These are phyloP conservation scores for Poeciliopsis turneri DNA, from an alignment of 2,797 vertebrate species.

Conservation along the genomic window DNA sequence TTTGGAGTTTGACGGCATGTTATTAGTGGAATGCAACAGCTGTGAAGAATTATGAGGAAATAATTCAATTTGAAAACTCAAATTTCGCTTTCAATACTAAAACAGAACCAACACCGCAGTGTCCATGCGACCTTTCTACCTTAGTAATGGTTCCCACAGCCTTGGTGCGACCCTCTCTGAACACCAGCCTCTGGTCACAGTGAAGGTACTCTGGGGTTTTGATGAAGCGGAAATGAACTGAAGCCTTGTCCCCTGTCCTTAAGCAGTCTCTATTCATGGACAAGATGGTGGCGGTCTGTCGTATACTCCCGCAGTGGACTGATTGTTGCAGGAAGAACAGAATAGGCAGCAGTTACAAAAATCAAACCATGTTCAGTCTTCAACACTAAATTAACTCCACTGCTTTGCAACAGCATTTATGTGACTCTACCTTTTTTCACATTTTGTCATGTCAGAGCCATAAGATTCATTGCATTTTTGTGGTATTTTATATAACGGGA, in stretches of 20 bases:
- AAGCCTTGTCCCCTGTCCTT: slow-evolving; percentile 96
- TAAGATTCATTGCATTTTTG: background rate
- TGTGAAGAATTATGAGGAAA: slow-evolving; percentile 49
- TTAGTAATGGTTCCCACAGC: slow-evolving; percentile 98
- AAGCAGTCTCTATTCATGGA: slow-evolving; percentile 98
- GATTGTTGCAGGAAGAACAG: slow-evolving; percentile 6
- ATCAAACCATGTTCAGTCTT: background rate
- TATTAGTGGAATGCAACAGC: slow-evolving; percentile 97
- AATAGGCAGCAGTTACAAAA: background rate
- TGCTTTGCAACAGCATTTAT: background rate
- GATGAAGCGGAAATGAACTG: slow-evolving; percentile 98
- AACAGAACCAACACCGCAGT: background rate
- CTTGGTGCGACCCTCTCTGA: slow-evolving; percentile 96
- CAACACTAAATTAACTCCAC: background rate
- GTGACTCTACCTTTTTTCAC: no score
- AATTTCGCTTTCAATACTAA: background rate
- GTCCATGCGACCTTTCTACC: slow-evolving; percentile 72
- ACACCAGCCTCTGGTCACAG: slow-evolving; percentile 94
- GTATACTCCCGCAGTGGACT: slow-evolving; percentile 93
- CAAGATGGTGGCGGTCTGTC: slow-evolving; percentile 97
- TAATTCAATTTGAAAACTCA: background rate
- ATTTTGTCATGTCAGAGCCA: background rate
- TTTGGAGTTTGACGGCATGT: slow-evolving; percentile 96
- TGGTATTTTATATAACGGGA: background rate
- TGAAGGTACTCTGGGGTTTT: slow-evolving; percentile 97